phyloP scores from a whole-genome alignment of 2,888 invertebrate genomes.

The Yponomeuta evonymella region DNA sequence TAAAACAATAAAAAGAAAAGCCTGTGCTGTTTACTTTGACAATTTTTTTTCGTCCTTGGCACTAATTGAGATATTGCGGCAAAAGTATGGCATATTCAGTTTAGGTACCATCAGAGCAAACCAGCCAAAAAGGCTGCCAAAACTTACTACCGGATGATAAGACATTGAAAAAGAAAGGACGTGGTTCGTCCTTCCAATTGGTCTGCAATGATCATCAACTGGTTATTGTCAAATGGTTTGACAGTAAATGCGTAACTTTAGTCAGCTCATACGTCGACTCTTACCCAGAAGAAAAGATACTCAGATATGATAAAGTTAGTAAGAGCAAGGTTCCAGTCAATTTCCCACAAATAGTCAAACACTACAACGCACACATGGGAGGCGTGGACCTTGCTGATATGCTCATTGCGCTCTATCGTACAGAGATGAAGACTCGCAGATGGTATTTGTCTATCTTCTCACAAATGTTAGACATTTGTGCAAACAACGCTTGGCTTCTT shows the following conservation, averaged over 20 bases:
- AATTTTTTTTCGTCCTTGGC: constrained; percentile 23
- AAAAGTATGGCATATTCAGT: constrained; percentile 17
- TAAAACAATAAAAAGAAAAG: constrained; percentile 21
- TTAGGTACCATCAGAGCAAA: constrained; percentile 21
- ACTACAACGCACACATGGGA: constrained; percentile 18
- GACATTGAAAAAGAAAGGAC: constrained; percentile 19
- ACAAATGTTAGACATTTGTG: constrained; percentile 21
- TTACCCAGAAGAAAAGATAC: constrained; percentile 11
- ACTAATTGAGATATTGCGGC: constrained; percentile 17
- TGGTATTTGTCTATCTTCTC: constrained; percentile 24
- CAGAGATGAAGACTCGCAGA: constrained; percentile 18
- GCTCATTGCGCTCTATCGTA: constrained; percentile 15
- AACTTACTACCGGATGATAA: constrained; percentile 7
- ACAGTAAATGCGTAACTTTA: constrained; percentile 21
- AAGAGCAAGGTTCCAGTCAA: constrained; percentile 18
- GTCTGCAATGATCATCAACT: constrained; percentile 19
- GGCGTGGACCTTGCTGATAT: constrained; percentile 20
- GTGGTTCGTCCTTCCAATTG: constrained; percentile 19
- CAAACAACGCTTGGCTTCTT: constrained; percentile 19
- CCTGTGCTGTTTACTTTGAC: constrained; percentile 22
- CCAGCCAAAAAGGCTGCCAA: constrained; percentile 18
- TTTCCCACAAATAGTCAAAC: constrained; percentile 23
- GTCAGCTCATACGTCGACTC: constrained; percentile 21
- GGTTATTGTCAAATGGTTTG: constrained; percentile 21
- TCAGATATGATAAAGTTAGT: constrained; percentile 9